Evolutionary conservation across 2,113 vertebrate species (phyloP).

Genomic region (Hippocampus guttulatus): DNA sequence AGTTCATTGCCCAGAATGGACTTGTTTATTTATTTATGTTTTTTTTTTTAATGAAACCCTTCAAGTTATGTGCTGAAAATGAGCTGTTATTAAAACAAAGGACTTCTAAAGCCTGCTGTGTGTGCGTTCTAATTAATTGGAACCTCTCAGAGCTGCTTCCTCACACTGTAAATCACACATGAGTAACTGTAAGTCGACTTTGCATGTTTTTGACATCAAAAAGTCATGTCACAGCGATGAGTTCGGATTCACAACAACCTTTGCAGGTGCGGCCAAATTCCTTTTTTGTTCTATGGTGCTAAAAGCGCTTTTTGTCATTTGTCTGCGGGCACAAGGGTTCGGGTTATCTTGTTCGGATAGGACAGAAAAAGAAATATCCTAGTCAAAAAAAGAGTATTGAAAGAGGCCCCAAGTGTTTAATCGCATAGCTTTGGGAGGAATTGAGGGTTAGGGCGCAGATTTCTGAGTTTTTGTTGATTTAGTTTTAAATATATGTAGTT

Average conservation of each 20-base stretch:
- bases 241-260: neutral
- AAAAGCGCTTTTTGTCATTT: too few relatives aligned
- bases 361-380: too few relatives aligned
- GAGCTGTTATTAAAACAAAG: slow-evolving; percentile 59
- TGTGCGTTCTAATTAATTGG: slow-evolving; percentile 42
- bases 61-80: slow-evolving; percentile 42
- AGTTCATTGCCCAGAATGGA: slow-evolving; percentile 41
- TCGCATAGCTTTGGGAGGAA: too few relatives aligned
- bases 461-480: too few relatives aligned
- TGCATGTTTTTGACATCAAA: neutral
- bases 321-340: too few relatives aligned
- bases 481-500: too few relatives aligned
- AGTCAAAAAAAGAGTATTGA: too few relatives aligned
- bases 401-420: too few relatives aligned
- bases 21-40: too few relatives aligned
- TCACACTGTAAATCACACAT: slow-evolving; percentile 4
- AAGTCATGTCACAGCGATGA: neutral
- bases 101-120: slow-evolving; percentile 37
- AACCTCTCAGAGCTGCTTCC: slow-evolving; percentile 21
- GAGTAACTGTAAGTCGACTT: slow-evolving; percentile 13
- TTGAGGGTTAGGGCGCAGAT: too few relatives aligned
- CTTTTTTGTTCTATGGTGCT: neutral
- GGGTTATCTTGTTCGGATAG: too few relatives aligned
- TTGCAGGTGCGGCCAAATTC: neutral
- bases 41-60: slow-evolving; percentile 46